phyloP scores from a whole-genome alignment of 2,888 invertebrate genomes.

The Baronia brevicornis region DNA sequence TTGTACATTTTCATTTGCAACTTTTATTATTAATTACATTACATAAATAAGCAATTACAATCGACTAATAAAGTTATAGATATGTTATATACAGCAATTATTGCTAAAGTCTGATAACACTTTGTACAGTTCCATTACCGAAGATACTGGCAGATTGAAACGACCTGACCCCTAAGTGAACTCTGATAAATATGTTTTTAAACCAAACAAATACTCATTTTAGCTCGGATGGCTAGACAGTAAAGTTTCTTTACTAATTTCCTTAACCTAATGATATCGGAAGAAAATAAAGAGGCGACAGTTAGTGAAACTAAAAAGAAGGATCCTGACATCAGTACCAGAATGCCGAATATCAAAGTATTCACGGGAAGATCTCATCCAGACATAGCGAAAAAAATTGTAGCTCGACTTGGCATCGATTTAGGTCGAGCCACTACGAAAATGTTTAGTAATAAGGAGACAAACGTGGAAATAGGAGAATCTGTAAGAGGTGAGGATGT shows the following conservation, averaged over 20 bases:
- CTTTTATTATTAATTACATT: too few relatives aligned
- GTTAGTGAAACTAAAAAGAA: constrained; percentile 21
- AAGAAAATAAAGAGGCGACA: constrained; percentile 29
- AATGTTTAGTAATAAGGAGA: constrained; percentile 99
- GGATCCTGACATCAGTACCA: constrained; percentile 28
- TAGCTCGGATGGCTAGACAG: constrained; percentile 30
- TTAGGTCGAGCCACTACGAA: constrained; percentile 97
- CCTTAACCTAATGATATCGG: constrained; percentile 48
- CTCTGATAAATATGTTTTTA: constrained; percentile 50
- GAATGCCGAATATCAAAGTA: constrained; percentile 99
- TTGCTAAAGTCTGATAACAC: constrained; percentile 1
- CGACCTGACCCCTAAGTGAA: constrained; percentile 54
- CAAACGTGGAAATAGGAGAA: constrained; percentile 94
- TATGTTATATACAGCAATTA: constrained; percentile 5
- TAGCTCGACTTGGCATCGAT: constrained; percentile 94
- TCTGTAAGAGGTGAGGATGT: constrained; percentile 95
- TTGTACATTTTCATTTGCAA: too few relatives aligned
- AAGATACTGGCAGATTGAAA: constrained; percentile 37
- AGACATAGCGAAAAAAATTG: constrained; percentile 96
- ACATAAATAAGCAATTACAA: too few relatives aligned
- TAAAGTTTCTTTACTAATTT: constrained; percentile 34
- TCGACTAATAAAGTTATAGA: too few relatives aligned
- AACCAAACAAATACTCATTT: constrained; percentile 47
- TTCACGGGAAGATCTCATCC: constrained; percentile 98
- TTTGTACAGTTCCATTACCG: constrained; percentile 37